phyloP scores from a whole-genome alignment of 2,888 invertebrate genomes.

The Sminthurinus aureus region DNA sequence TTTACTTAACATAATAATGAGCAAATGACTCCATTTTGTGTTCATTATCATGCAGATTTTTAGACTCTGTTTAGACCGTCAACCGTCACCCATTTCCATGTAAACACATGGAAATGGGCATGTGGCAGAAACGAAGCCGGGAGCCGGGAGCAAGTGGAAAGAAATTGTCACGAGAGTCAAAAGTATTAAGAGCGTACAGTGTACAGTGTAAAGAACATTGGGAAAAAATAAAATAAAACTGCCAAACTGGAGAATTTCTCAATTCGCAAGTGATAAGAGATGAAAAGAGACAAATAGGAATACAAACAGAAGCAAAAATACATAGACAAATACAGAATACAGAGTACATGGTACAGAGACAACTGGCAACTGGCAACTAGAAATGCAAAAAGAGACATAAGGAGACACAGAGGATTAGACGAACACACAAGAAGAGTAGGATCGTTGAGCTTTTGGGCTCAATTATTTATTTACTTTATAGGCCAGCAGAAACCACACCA shows the following conservation, averaged over 20 bases:
- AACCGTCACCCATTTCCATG: not conserved
- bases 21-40: not conserved
- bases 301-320: not conserved
- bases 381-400: too few relatives aligned
- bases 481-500: not conserved
- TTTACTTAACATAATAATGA: not conserved
- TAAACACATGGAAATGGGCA: not conserved
- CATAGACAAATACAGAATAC: not conserved
- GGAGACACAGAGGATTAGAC: too few relatives aligned
- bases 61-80: not conserved
- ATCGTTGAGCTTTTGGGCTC: not conserved
- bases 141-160: not conserved
- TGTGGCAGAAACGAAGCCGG: too few relatives aligned
- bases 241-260: not conserved
- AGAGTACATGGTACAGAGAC: not conserved
- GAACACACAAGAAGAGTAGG: not conserved
- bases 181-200: too few relatives aligned
- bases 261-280: not conserved
- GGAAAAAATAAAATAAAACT: not conserved
- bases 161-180: not conserved
- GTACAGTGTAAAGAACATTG: not conserved
- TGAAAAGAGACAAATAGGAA: not conserved
- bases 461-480: not conserved
- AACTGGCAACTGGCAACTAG: too few relatives aligned
- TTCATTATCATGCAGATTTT: not conserved